Evolutionary conservation across 2,888 invertebrate species (phyloP).

Genomic region (Phalera bucephala): DNA sequence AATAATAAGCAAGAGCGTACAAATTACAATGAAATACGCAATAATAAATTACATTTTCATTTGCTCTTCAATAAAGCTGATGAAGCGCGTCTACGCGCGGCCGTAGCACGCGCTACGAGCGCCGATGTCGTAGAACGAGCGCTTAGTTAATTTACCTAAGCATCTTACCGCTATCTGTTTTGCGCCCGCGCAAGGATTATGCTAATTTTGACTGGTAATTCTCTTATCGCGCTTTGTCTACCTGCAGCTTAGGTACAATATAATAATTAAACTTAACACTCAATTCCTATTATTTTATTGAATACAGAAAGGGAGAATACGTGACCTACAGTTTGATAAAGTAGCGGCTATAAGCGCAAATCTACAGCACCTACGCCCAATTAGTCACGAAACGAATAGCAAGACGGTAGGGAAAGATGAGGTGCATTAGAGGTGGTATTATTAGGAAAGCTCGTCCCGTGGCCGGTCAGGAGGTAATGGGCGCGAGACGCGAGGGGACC

Average conservation of each 20-base stretch:
- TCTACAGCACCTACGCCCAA: slow-evolving; percentile 78
- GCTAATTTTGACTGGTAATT: slow-evolving; percentile 72
- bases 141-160: slow-evolving; percentile 74
- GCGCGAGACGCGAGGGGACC: slow-evolving; percentile 61
- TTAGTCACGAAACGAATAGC: slow-evolving; percentile 82
- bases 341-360: slow-evolving; percentile 41
- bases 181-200: slow-evolving; percentile 75
- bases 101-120: slow-evolving; percentile 37
- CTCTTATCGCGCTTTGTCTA: slow-evolving; percentile 76
- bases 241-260: slow-evolving; percentile 48
- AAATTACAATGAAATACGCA: no score
- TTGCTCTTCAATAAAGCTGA: slow-evolving; percentile 38
- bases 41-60: slow-evolving; percentile 32
- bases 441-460: slow-evolving; percentile 34
- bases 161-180: slow-evolving; percentile 78
- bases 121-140: slow-evolving; percentile 43
- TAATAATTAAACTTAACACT: slow-evolving; percentile 30
- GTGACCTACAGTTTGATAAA: slow-evolving; percentile 31
- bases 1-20: no score
- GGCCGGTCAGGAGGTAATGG: slow-evolving; percentile 57
- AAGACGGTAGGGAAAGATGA: slow-evolving; percentile 58
- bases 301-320: not conserved
- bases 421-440: slow-evolving; percentile 60
- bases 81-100: slow-evolving; percentile 36
- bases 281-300: not conserved